Evolutionary conservation across 2,113 vertebrate genomes (phyloP).

Genomic region (Bos taurus): DNA sequence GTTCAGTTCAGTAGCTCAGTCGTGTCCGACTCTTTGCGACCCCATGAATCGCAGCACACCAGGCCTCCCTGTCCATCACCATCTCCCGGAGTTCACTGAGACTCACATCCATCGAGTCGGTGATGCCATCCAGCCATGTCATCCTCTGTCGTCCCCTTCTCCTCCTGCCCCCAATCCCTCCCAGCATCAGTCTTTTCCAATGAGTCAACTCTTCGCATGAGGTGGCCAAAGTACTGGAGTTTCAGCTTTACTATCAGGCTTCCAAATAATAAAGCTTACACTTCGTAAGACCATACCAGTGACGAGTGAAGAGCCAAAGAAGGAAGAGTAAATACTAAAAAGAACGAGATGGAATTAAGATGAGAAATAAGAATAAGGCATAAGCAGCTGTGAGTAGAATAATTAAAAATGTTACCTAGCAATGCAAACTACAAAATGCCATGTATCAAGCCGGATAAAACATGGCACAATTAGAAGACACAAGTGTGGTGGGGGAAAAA

Average conservation of each 20-base stretch:
- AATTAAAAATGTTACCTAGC: slow-evolving; percentile 36
- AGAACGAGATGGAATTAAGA: neutral
- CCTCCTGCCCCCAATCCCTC: too few species aligned
- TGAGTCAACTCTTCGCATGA: too few species aligned
- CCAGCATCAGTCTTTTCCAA: too few species aligned
- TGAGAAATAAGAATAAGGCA: slow-evolving; percentile 31
- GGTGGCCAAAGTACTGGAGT: too few species aligned
- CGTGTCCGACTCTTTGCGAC: too few species aligned
- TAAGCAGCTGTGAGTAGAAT: slow-evolving; percentile 36
- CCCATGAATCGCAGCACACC: too few species aligned
- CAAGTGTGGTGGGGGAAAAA: neutral
- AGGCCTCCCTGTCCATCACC: too few species aligned
- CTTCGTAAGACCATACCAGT: neutral
- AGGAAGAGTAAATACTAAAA: slow-evolving; percentile 44
- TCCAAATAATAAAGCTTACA: slow-evolving; percentile 1
- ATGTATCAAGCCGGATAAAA: neutral
- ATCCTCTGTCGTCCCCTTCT: too few species aligned
- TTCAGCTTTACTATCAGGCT: neutral
- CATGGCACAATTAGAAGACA: neutral
- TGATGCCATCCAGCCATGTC: too few species aligned
- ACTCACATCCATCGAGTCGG: too few species aligned
- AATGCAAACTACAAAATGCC: neutral
- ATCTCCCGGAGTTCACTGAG: too few species aligned
- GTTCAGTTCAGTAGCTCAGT: too few species aligned
- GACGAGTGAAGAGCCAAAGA: neutral